A percentile compares a stretch with the other conserved stretches of the same genome.
phyloP scores from a whole-genome alignment of 2,797 vertebrate species.

The Miichthys miiuy region DNA sequence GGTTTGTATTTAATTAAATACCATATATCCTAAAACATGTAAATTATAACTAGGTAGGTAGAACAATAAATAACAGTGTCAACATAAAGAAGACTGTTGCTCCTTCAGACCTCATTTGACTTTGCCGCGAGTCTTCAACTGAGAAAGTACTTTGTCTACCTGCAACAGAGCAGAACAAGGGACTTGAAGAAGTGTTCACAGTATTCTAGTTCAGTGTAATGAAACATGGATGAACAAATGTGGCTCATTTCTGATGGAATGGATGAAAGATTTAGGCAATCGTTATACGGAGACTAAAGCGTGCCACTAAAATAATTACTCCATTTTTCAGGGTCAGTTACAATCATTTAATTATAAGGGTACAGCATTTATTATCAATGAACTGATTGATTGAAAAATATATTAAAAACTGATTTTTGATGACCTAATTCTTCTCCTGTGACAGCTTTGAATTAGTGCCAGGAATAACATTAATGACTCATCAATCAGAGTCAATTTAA shows the following conservation, averaged over 20 bases:
- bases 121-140: conserved; percentile 58
- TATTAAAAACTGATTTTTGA: no score
- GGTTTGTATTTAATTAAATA: neutral
- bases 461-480: no score
- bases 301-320: neutral
- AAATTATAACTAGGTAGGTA: neutral
- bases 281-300: neutral
- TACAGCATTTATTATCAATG: no score
- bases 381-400: no score
- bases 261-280: neutral
- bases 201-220: neutral
- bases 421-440: no score
- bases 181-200: neutral
- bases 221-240: neutral
- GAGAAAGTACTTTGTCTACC: conserved; percentile 69
- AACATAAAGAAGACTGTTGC: neutral
- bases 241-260: no score
- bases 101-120: conserved; percentile 59
- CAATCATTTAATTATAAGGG: no score
- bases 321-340: neutral
- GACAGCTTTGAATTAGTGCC: no score
- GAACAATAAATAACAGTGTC: neutral
- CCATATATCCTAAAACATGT: neutral
- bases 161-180: conserved; percentile 49
- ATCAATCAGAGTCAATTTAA: no score